Evolutionary conservation across 1,140 invertebrate species (phyloP), one percentile per base, ranked within the genome.

Genomic region (Stegodyphus mimosarum): DNA sequence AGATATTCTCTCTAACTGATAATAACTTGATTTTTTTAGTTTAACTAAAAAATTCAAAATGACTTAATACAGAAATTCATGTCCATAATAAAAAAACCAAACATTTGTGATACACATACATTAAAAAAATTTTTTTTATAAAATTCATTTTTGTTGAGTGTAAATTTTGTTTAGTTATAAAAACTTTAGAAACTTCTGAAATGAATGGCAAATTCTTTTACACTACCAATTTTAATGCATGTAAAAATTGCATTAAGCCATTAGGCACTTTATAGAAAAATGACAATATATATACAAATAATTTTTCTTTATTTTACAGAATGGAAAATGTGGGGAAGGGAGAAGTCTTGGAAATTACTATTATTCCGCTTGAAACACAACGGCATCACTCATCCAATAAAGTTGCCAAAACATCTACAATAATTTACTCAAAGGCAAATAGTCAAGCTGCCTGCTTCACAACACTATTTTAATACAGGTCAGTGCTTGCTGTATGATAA

Each of bases 251-350:
- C 79, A 81, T 81, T 71, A 64, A 49, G 70, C 69, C 79, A 81
- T 72, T 66, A 81, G 79, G 79, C 79, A 81, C 79, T 81, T 81
- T 73, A 53, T 73, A 81, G 70, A 81, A 81, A 64, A 17, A 66
- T 81, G 67, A 63, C 55, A 55, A 63, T 17, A 33, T 81, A 60
- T 72, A 15, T 51, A 15, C 50, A 52, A 49, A 6, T 15, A 60
- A 33, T n/a, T 10, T 52, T 52, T 73, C 51, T 52, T 53, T 73
- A 18, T 67, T 67, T 15, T 67, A 67, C 66, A 67, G 33, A 67
- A 67, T 18, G n/a, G 66, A 67, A 67, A 17, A 67, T 67, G 64
- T 4, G 17, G n/a, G 9, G 55, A 60, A 60, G 55, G 15, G 55
- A 60, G 15, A 60, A 60, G 55, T 60, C 15, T 60, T 60, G 9